These are phyloP conservation scores for Hydropotes inermis DNA, from an alignment of 2,113 vertebrate species.

Conservation along the genomic window DNA sequence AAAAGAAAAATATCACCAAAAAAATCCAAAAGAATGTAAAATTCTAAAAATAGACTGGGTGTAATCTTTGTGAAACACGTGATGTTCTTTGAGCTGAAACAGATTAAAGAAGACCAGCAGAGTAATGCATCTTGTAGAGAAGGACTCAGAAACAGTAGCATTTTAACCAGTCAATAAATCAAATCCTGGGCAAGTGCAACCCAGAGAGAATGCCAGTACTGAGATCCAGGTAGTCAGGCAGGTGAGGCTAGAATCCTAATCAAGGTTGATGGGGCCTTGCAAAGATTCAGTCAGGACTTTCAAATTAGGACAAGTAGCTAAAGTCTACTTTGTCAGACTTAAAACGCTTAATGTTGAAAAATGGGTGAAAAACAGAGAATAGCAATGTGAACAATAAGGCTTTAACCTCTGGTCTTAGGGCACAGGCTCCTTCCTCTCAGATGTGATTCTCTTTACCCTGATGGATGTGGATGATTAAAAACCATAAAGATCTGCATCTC, in stretches of 20 bases:
- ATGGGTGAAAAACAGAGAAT: neutral
- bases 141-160: constrained; percentile 39
- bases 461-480: neutral
- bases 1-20: neutral
- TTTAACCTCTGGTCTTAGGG: neutral
- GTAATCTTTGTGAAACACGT: neutral
- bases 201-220: neutral
- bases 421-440: neutral
- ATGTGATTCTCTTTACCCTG: neutral
- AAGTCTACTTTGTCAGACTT: neutral
- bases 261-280: neutral
- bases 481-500: neutral
- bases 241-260: neutral
- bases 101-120: constrained; percentile 9
- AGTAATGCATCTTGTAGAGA: neutral
- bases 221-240: neutral
- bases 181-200: neutral
- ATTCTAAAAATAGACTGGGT: neutral
- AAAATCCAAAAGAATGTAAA: neutral
- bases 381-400: neutral
- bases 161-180: constrained; percentile 52
- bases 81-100: neutral
- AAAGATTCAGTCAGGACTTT: neutral
- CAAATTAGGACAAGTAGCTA: neutral
- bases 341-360: neutral